A percentile compares a stretch with the other conserved stretches of the same genome.
Evolutionary conservation across 2,113 vertebrate genomes (phyloP).

Genomic region (Barnardius zonarius): DNA sequence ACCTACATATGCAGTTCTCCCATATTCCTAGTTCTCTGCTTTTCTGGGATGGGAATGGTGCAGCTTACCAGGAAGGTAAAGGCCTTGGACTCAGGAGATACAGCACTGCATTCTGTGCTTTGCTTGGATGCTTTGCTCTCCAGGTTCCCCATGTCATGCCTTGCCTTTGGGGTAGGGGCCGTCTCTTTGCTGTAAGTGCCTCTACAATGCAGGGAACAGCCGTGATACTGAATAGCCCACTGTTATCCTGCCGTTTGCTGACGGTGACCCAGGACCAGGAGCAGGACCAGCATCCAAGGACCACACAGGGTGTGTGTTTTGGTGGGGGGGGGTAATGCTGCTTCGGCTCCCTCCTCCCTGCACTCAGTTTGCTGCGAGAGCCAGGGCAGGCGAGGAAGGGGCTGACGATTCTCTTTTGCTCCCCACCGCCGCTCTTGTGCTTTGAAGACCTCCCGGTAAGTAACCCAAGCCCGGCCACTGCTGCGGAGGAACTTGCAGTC

Average conservation of each 20-base stretch:
- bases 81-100: background rate
- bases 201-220: background rate
- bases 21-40: background rate
- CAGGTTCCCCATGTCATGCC: background rate
- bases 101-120: background rate
- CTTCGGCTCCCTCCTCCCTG: background rate
- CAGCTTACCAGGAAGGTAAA: background rate
- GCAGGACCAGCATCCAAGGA: background rate
- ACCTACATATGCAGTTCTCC: background rate
- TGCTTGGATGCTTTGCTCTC: background rate
- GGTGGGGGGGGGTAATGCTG: background rate
- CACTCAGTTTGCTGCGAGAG: background rate
- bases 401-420: background rate
- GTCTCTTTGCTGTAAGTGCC: background rate
- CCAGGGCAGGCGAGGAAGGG: background rate
- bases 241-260: background rate
- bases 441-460: constrained; percentile 57
- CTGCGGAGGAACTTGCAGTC: constrained; percentile 54
- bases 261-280: background rate
- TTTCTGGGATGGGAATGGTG: background rate
- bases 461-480: constrained; percentile 14
- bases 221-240: background rate
- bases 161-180: background rate
- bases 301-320: background rate
- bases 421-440: background rate